Evolutionary conservation across 2,797 vertebrate genomes (phyloP).

Genomic region (Rhinophrynus dorsalis): DNA sequence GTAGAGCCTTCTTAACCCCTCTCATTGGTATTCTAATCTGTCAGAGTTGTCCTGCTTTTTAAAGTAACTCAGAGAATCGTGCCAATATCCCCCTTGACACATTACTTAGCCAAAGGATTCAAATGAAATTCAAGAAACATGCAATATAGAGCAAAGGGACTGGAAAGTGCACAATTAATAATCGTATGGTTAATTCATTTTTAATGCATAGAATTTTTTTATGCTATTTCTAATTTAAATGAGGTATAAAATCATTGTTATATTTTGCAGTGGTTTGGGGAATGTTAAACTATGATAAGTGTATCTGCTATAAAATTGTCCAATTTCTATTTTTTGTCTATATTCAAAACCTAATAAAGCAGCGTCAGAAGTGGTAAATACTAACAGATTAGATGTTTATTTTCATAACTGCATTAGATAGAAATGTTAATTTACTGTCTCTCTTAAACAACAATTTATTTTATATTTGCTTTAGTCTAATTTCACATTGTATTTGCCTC

Average conservation of each 20-base stretch:
- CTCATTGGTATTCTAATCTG: conserved; percentile 99
- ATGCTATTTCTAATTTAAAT: conserved; percentile 80
- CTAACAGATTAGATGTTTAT: too few species aligned
- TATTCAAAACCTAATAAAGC: too few species aligned
- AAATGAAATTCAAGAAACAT: conserved; percentile 98
- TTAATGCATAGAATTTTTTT: conserved; percentile 84
- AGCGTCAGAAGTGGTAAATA: too few species aligned
- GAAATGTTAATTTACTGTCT: too few species aligned
- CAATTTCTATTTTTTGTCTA: too few species aligned
- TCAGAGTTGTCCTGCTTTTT: conserved; percentile 93
- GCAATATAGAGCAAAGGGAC: conserved; percentile 95
- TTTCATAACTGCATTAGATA: too few species aligned
- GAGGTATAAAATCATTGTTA: conserved; percentile 66
- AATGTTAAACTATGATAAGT: too few species aligned
- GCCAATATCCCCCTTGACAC: conserved; percentile 92
- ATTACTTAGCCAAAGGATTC: conserved; percentile 94
- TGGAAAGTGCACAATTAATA: conserved; percentile 99
- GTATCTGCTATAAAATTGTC: too few species aligned
- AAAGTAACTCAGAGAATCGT: conserved; percentile 96
- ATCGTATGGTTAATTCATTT: conserved; percentile 98
- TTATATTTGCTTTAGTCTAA: too few species aligned
- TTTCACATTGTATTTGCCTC: too few species aligned
- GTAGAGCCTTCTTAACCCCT: conserved; percentile 98
- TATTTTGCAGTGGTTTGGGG: conserved; percentile 51
- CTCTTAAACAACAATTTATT: too few species aligned